Evolutionary conservation across 2,797 vertebrate species (phyloP).

Genomic region (Artibeus jamaicensis): DNA sequence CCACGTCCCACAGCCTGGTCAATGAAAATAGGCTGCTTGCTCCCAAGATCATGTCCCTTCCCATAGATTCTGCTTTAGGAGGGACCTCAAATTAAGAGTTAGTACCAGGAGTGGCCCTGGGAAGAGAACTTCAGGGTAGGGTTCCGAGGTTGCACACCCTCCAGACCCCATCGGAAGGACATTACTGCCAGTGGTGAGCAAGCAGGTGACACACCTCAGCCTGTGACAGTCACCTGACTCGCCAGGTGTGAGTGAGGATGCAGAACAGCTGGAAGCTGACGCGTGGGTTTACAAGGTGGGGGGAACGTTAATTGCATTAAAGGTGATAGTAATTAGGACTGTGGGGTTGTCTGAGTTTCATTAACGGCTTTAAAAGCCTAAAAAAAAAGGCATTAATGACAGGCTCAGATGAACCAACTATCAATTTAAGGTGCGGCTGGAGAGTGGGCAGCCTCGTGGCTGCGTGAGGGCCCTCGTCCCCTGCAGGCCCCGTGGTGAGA

Average conservation of each 20-base stretch:
- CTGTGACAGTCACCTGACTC: neutral
- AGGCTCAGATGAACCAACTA: neutral
- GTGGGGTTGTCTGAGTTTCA: neutral
- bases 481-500: too few species aligned
- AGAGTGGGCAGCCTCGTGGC: accelerated
- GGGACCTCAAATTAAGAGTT: neutral
- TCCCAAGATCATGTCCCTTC: neutral
- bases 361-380: neutral
- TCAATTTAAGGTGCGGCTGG: neutral
- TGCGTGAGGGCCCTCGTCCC: accelerated
- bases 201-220: neutral
- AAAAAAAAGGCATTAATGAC: neutral
- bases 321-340: neutral
- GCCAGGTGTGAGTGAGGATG: neutral
- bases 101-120: neutral
- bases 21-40: neutral
- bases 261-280: too few species aligned
- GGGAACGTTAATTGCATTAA: neutral
- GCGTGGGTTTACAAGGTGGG: accelerated
- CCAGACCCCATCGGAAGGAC: accelerated
- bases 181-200: neutral
- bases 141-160: neutral
- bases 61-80: neutral
- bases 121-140: neutral
- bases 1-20: too few species aligned